Evolutionary conservation across 2,797 vertebrate genomes (phyloP).

Genomic region (Xenentodon cancila): DNA sequence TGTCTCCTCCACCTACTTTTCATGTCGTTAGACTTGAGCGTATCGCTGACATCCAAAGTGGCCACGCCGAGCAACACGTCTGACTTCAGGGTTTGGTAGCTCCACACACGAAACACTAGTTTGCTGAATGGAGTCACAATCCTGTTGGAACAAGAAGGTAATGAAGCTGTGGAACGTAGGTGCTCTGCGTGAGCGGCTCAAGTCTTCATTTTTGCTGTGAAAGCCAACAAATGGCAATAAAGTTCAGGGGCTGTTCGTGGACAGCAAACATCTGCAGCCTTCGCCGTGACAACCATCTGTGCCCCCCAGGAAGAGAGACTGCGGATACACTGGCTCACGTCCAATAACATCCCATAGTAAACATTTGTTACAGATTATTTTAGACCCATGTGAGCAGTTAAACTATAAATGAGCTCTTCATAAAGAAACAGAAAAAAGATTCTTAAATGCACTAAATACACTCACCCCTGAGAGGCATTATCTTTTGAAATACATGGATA

Average conservation of each 20-base stretch:
- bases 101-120: slow-evolving; percentile 95
- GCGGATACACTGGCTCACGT: neutral
- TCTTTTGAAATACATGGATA: too few relatives aligned
- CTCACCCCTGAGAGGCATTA: neutral
- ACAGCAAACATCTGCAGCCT: slow-evolving; percentile 32
- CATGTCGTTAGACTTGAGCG: slow-evolving; percentile 94
- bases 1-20: slow-evolving; percentile 86
- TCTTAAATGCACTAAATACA: neutral
- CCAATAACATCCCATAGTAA: slow-evolving; percentile 58
- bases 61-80: slow-evolving; percentile 93
- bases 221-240: slow-evolving; percentile 34
- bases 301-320: slow-evolving; percentile 30
- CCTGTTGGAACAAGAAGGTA: slow-evolving; percentile 70
- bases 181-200: slow-evolving; percentile 1
- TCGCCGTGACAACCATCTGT: slow-evolving; percentile 13
- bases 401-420: slow-evolving; percentile 32
- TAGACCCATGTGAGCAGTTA: slow-evolving; percentile 14
- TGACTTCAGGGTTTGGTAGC: slow-evolving; percentile 96
- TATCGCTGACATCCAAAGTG: slow-evolving; percentile 91
- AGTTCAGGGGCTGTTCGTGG: slow-evolving; percentile 38
- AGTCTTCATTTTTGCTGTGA: slow-evolving; percentile 11
- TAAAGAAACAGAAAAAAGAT: neutral
- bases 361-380: slow-evolving; percentile 52
- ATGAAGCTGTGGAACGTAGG: neutral
- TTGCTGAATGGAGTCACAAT: slow-evolving; percentile 97